phyloP scores from a whole-genome alignment of 2,888 invertebrate species.

The Ceriagrion tenellum region DNA sequence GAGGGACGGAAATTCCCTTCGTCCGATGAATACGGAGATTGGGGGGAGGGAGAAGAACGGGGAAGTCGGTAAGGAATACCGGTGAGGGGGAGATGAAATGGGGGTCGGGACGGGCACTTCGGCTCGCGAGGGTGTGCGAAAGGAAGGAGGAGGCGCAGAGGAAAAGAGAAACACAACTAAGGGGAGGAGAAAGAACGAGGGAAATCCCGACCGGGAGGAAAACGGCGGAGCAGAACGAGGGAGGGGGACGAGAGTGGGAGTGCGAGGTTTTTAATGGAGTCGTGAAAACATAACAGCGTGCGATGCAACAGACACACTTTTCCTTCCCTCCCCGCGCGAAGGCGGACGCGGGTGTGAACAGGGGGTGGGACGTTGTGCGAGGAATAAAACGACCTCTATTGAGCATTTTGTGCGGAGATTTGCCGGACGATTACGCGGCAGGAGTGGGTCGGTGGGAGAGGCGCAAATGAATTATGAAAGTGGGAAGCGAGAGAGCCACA shows the following conservation, averaged over 20 bases:
- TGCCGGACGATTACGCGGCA: neutral
- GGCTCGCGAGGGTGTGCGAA: neutral
- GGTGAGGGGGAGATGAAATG: neutral
- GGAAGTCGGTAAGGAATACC: neutral
- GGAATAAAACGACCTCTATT: neutral
- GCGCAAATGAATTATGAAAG: conserved; percentile 7
- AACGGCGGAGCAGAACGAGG: neutral
- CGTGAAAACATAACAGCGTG: conserved; percentile 10
- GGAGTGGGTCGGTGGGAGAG: neutral
- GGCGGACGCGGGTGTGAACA: neutral
- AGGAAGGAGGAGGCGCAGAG: neutral
- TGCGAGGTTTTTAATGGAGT: conserved; percentile 46
- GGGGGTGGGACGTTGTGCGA: neutral
- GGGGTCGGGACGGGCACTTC: neutral
- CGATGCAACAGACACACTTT: conserved; percentile 21
- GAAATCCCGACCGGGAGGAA: conserved; percentile 17
- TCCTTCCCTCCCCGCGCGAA: neutral
- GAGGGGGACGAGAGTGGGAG: neutral
- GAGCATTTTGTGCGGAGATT: conserved; percentile 1
- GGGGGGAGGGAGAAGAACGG: neutral
- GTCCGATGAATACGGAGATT: conserved; percentile 48
- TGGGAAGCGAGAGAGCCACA: neutral
- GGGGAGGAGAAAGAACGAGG: neutral
- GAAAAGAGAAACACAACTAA: neutral
- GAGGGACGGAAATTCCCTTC: conserved; percentile 45